Base-by-base conservation (phyloP, 92 coral and sea anemone genomes). In the Phenganax marumi region DNA sequence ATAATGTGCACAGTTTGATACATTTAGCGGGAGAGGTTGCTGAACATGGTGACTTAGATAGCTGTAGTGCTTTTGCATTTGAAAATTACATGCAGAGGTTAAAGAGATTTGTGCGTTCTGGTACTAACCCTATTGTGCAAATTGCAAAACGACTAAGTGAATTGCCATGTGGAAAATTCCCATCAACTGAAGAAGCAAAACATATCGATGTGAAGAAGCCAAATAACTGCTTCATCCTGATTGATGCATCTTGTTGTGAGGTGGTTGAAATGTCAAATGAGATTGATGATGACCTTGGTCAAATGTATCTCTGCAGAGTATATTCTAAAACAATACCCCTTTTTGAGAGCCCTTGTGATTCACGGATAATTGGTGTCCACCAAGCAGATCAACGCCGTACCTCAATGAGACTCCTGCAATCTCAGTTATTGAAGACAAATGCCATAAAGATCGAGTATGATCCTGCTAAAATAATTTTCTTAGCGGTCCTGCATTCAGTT, bases 1-100 rank as follows among this genome's bases (percentile, higher is more conserved):
- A 73, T 18, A 73, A 73, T 50, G 79, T 73, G 54, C 79, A 73
- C 79, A 43, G 56, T 22, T 22, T 73, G 50, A 43, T 73, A 21
- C 79, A 73, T 56, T 43, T 73, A 9, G 79, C 58, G 0, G 79
- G 58, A 21, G 79, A 73, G 54, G 79, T 50, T 50, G 53, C 12
- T 8, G 58, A 46, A 13, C 58, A 43, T 73, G 79, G 79, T 43
- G 12, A 16, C 54, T 73, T 73, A 50, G 79, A 73, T 19, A 47
- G 39, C 12, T 73, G 79, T 47, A 50, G 79, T 50, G 79, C 51
- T 0, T 73, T 73, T 47, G 39, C 54, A 25, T 33, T 33, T 33
- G 43, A 33, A 33, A 33, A 33, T 33, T 33, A 33, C 43, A 33
- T 33, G 43, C 43, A 73, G 19, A 73, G 7, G 58, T 22, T 73